These are phyloP conservation scores for Meloidogyne hapla DNA, from an alignment of 1,140 invertebrate species.

Conservation along the genomic window DNA sequence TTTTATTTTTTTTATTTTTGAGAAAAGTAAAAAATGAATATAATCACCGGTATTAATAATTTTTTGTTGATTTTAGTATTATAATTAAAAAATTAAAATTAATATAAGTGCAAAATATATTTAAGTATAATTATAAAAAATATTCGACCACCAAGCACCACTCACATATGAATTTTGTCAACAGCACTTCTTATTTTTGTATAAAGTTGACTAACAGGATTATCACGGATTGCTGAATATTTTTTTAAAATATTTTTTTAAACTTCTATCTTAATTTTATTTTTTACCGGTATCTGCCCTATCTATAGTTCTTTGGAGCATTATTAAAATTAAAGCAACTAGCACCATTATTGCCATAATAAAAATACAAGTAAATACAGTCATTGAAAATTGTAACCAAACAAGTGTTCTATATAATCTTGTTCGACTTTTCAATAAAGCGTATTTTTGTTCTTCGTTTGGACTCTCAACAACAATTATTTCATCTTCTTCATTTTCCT, in stretches of 20 bases:
- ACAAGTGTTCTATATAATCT: constrained; percentile 19
- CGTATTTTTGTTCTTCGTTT: neutral
- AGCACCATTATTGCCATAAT: constrained; percentile 25
- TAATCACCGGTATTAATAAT: neutral
- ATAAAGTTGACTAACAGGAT: constrained; percentile 26
- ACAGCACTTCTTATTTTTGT: constrained; percentile 20
- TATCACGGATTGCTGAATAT: constrained; percentile 10
- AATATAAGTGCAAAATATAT: too few relatives aligned
- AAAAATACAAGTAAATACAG: constrained; percentile 26
- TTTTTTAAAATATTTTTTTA: too few relatives aligned
- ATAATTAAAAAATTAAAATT: neutral
- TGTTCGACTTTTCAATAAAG: neutral
- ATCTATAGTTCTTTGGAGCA: constrained; percentile 8
- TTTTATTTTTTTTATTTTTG: too few relatives aligned
- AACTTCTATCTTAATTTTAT: neutral
- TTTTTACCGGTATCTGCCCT: constrained; percentile 17
- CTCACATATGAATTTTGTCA: constrained; percentile 18
- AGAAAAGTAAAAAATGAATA: neutral
- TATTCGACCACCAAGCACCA: too few relatives aligned
- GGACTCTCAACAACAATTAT: neutral
- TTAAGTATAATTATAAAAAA: neutral
- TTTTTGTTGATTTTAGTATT: neutral
- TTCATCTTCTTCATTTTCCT: constrained; percentile 8
- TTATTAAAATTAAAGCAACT: constrained; percentile 10
- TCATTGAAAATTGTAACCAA: constrained; percentile 26